Conservation (phyloP, 2,888 invertebrate species). For the Gymnocheta viridis region DNA sequence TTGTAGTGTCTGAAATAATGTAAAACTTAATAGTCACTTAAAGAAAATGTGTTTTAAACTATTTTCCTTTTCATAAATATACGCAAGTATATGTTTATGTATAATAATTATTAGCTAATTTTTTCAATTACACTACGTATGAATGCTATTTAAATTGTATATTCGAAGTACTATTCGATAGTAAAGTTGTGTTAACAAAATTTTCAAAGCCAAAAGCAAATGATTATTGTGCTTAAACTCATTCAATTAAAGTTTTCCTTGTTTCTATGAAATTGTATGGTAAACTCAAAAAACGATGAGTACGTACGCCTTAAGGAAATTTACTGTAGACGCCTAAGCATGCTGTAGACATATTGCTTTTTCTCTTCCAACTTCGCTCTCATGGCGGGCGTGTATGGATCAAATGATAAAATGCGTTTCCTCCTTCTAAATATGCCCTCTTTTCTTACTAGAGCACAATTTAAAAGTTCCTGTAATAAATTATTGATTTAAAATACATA, state of each 20-base stretch:
- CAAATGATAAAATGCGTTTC: conserved; percentile 86
- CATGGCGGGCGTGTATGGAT: conserved; percentile 88
- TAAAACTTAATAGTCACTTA: conserved; percentile 18
- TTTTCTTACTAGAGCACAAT: conserved; percentile 85
- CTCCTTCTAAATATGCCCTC: conserved; percentile 89
- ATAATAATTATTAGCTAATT: conserved; percentile 50
- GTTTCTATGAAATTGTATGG: not conserved
- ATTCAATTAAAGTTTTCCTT: conserved; percentile 9
- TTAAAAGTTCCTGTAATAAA: conserved; percentile 82
- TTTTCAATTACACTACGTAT: conserved; percentile 59
- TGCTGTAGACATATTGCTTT: conserved; percentile 83
- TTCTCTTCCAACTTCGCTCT: conserved; percentile 82
- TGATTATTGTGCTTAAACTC: conserved; percentile 60
- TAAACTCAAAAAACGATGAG: not conserved
- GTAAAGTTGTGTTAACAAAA: conserved; percentile 69
- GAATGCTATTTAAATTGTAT: conserved; percentile 60
- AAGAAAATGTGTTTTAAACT: conserved; percentile 14
- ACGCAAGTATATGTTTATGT: not conserved
- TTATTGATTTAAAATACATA: not conserved
- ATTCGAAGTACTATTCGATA: conserved; percentile 71
- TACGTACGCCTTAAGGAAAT: conserved; percentile 25
- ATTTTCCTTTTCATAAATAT: not conserved
- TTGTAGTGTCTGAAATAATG: no score
- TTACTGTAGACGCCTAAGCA: conserved; percentile 73
- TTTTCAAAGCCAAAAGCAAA: conserved; percentile 50